A percentile compares a stretch with the other conserved stretches of the same genome.
Evolutionary conservation across 2,888 invertebrate genomes (phyloP).

Genomic region (Alloscopus bannaensis): DNA sequence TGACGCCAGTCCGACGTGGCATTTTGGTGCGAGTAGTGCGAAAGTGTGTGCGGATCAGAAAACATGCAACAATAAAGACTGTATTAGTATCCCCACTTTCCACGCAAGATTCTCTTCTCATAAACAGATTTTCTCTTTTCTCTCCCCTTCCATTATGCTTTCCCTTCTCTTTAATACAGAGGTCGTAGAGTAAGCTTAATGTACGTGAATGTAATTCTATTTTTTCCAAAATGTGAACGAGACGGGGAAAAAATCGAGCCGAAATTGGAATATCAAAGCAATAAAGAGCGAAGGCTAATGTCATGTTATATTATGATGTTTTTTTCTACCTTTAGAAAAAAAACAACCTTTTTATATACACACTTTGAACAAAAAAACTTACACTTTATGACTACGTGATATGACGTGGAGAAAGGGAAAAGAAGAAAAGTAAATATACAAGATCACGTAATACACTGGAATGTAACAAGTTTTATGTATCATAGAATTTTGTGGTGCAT

Average conservation of each 20-base stretch:
- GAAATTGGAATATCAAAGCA: slow-evolving; percentile 56
- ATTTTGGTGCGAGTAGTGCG: slow-evolving; percentile 1
- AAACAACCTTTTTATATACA: slow-evolving; percentile 4
- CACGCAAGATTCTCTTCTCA: slow-evolving; percentile 54
- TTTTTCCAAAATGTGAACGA: slow-evolving; percentile 33
- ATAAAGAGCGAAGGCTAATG: slow-evolving; percentile 52
- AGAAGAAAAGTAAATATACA: slow-evolving; percentile 16
- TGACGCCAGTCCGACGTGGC: slow-evolving; percentile 45
- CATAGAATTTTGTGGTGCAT: no score
- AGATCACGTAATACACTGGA: no score
- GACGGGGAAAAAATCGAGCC: slow-evolving; percentile 19
- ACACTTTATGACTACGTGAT: background rate
- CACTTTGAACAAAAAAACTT: background rate
- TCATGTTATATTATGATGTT: slow-evolving; percentile 48
- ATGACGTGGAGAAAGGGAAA: slow-evolving; percentile 13
- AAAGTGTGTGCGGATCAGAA: background rate
- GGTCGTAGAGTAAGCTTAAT: slow-evolving; percentile 16
- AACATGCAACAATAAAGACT: slow-evolving; percentile 18
- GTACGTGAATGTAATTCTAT: slow-evolving; percentile 49
- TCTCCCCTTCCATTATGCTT: slow-evolving; percentile 13
- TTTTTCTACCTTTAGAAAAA: slow-evolving; percentile 38
- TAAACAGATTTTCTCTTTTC: slow-evolving; percentile 28
- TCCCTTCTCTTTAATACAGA: slow-evolving; percentile 27
- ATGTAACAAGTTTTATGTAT: no score
- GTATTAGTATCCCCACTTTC: slow-evolving; percentile 9